Evolutionary conservation across 2,888 invertebrate genomes (phyloP).

Genomic region (Palloptera scutellata): DNA sequence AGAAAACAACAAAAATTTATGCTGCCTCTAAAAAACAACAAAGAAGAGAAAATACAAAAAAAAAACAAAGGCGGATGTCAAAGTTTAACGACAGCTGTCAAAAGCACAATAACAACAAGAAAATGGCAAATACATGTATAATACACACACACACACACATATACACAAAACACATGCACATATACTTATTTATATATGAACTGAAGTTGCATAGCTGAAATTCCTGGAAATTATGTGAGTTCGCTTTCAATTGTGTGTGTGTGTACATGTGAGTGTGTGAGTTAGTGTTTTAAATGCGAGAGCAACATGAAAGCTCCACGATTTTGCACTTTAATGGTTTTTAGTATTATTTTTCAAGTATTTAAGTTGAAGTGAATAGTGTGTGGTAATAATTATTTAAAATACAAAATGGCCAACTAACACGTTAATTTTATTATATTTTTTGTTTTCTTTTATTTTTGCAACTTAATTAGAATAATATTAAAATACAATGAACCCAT

Average conservation of each 20-base stretch:
- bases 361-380: too few species aligned
- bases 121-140: too few species aligned
- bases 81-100: conserved; percentile 51
- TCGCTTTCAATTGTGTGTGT: conserved; percentile 27
- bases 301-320: too few species aligned
- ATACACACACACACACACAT: neutral
- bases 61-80: conserved; percentile 29
- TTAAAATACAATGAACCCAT: too few species aligned
- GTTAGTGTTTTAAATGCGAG: neutral
- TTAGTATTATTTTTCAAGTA: too few species aligned
- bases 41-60: neutral
- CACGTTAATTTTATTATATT: too few species aligned
- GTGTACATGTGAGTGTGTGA: conserved; percentile 12
- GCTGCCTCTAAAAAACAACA: neutral
- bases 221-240: conserved; percentile 39
- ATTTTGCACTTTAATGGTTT: too few species aligned
- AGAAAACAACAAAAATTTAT: neutral
- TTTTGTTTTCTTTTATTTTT: too few species aligned
- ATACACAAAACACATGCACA: conserved; percentile 45
- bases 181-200: conserved; percentile 36
- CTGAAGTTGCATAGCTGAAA: too few species aligned
- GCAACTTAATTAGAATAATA: too few species aligned
- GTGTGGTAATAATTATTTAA: too few species aligned
- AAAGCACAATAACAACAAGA: conserved; percentile 14
- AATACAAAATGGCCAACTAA: too few species aligned